These are phyloP conservation scores for Arrhopalites spinosus DNA, from an alignment of 2,888 invertebrate genomes.

Conservation along the genomic window DNA sequence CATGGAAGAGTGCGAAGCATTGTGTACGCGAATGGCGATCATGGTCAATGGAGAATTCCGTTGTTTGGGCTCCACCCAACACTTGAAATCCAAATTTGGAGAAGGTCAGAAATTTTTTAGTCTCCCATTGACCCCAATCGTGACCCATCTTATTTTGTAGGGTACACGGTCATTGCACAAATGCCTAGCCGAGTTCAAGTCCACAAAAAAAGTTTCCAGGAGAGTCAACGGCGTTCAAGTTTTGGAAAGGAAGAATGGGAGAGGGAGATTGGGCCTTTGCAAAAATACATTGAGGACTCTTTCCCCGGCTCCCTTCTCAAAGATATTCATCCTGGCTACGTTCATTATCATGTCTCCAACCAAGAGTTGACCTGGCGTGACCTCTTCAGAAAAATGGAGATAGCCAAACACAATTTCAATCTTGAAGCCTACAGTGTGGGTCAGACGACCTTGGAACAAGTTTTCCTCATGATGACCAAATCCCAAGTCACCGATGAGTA, in stretches of 20 bases:
- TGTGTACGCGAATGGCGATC: constrained; percentile 67
- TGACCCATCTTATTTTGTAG: neutral
- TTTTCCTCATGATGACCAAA: neutral
- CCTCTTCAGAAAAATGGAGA: constrained; percentile 66
- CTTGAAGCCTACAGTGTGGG: neutral
- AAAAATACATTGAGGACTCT: constrained; percentile 37
- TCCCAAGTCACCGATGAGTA: too few relatives aligned
- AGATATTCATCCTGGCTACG: constrained; percentile 57
- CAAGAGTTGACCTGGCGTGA: constrained; percentile 67
- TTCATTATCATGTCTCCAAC: constrained; percentile 62
- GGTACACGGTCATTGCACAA: constrained; percentile 62
- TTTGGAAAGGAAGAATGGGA: constrained; percentile 37
- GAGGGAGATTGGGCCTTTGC: constrained; percentile 36
- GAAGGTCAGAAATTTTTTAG: constrained; percentile 59
- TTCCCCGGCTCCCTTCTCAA: constrained; percentile 45
- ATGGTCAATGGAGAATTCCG: constrained; percentile 80
- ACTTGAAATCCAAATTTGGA: constrained; percentile 76
- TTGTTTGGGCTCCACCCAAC: constrained; percentile 75
- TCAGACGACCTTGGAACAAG: neutral
- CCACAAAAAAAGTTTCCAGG: constrained; percentile 25
- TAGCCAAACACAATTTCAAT: neutral
- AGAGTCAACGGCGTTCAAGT: constrained; percentile 29
- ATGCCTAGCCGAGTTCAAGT: constrained; percentile 7
- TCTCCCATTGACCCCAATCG: too few relatives aligned
- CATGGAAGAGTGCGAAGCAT: constrained; percentile 75